Conservation (phyloP, 2,888 invertebrate genomes). For the Operophtera brumata region DNA sequence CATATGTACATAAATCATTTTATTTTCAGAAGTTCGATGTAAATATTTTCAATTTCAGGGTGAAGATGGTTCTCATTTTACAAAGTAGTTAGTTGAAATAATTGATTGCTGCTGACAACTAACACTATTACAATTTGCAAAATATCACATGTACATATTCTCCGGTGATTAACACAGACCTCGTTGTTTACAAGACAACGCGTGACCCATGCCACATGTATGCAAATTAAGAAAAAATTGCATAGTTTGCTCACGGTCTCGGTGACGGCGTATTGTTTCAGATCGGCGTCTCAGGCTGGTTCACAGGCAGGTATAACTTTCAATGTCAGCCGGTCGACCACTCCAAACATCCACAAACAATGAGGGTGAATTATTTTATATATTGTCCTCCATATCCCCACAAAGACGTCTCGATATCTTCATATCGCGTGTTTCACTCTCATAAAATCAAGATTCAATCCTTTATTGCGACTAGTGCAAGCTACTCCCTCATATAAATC, state of each 20-base stretch:
- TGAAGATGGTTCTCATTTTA: conserved; percentile 24
- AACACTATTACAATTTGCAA: conserved; percentile 23
- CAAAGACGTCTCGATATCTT: conserved; percentile 15
- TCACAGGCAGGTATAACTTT: conserved; percentile 96
- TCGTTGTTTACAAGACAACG: background rate
- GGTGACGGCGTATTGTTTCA: conserved; percentile 84
- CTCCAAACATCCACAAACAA: conserved; percentile 93
- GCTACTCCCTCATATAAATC: background rate
- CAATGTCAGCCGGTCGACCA: conserved; percentile 98
- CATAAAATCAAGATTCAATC: conserved; percentile 15
- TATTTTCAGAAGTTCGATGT: conserved; percentile 51
- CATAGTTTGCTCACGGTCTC: conserved; percentile 50
- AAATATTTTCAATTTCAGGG: conserved; percentile 44
- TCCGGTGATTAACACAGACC: conserved; percentile 19
- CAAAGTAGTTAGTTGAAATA: too few species aligned
- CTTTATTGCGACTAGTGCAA: conserved; percentile 7
- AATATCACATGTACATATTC: conserved; percentile 29
- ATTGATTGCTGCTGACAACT: conserved; percentile 11
- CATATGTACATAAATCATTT: conserved; percentile 68
- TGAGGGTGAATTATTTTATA: conserved; percentile 88
- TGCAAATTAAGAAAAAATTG: conserved; percentile 7
- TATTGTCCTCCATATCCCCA: conserved; percentile 34
- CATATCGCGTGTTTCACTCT: conserved; percentile 16
- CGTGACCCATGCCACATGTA: background rate
- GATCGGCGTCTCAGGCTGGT: conserved; percentile 95